phyloP scores from a whole-genome alignment of 2,113 vertebrate genomes.

The Delphinus delphis region DNA sequence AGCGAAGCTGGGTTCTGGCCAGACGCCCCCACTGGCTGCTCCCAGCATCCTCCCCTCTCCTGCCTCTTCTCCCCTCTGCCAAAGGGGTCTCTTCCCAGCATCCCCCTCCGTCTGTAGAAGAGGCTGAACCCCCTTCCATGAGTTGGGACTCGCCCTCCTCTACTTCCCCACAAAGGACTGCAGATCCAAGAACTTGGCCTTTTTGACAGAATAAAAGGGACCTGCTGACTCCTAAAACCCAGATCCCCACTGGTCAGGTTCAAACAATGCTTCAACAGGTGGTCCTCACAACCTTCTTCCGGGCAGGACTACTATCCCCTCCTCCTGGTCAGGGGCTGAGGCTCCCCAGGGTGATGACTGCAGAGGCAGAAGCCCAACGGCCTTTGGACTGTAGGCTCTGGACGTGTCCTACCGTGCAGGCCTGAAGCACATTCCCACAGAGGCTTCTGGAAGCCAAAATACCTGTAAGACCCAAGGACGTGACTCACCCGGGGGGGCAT shows the following conservation, averaged over 20 bases:
- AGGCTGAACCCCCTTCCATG: not conserved
- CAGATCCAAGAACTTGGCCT: not conserved
- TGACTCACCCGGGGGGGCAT: not conserved
- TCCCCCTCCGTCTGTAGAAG: not conserved
- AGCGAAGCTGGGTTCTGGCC: not conserved
- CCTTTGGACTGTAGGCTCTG: not conserved
- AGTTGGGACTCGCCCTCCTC: not conserved
- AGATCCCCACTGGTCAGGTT: not conserved
- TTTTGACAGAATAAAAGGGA: not conserved
- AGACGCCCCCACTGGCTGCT: not conserved
- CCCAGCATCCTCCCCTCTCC: not conserved
- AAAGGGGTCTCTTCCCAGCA: not conserved
- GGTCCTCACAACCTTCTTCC: not conserved
- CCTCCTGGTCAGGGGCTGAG: not conserved
- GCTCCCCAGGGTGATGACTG: not conserved
- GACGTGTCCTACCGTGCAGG: not conserved
- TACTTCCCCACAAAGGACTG: not conserved
- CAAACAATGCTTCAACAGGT: rapidly evolving
- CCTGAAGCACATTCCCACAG: not conserved
- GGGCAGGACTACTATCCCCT: not conserved
- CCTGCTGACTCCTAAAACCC: not conserved
- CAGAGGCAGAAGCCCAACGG: not conserved
- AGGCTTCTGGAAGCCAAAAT: not conserved
- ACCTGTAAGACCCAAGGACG: not conserved
- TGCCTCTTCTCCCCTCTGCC: not conserved